Evolutionary conservation across 2,888 invertebrate species (phyloP).

Genomic region (Mythimna ferrago): DNA sequence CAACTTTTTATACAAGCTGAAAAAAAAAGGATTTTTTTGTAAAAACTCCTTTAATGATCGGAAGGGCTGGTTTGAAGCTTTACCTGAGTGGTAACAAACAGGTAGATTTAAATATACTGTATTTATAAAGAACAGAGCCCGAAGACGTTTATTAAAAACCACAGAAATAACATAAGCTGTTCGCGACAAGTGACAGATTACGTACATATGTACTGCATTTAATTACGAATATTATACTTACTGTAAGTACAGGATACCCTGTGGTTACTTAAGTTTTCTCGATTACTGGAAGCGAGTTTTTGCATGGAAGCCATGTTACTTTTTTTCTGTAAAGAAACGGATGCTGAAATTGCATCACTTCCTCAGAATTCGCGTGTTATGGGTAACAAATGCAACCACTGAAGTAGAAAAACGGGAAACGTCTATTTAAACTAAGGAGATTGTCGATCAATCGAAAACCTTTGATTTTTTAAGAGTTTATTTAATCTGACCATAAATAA

Average conservation of each 20-base stretch:
- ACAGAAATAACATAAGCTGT: slow-evolving; percentile 28
- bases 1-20: slow-evolving; percentile 58
- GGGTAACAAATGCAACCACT: slow-evolving; percentile 34
- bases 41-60: slow-evolving; percentile 63
- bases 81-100: slow-evolving; percentile 69
- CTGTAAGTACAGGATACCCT: slow-evolving; percentile 17
- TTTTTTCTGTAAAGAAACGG: slow-evolving; percentile 43
- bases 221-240: slow-evolving; percentile 22
- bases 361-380: slow-evolving; percentile 44
- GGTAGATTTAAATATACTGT: slow-evolving; percentile 47
- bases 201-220: slow-evolving; percentile 21
- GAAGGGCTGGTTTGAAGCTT: slow-evolving; percentile 64
- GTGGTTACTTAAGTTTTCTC: slow-evolving; percentile 33
- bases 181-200: slow-evolving; percentile 33
- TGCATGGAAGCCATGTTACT: slow-evolving; percentile 29
- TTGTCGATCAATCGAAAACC: slow-evolving; percentile 15
- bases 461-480: slow-evolving; percentile 21
- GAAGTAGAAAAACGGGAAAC: slow-evolving; percentile 48
- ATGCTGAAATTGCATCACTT: slow-evolving; percentile 52
- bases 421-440: slow-evolving; percentile 13
- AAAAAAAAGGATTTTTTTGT: slow-evolving; percentile 41
- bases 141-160: slow-evolving; percentile 19
- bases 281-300: slow-evolving; percentile 47
- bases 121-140: slow-evolving; percentile 20
- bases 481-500: slow-evolving; percentile 16